Conservation (phyloP, 2,888 invertebrate species). For the Rapana venosa region DNA sequence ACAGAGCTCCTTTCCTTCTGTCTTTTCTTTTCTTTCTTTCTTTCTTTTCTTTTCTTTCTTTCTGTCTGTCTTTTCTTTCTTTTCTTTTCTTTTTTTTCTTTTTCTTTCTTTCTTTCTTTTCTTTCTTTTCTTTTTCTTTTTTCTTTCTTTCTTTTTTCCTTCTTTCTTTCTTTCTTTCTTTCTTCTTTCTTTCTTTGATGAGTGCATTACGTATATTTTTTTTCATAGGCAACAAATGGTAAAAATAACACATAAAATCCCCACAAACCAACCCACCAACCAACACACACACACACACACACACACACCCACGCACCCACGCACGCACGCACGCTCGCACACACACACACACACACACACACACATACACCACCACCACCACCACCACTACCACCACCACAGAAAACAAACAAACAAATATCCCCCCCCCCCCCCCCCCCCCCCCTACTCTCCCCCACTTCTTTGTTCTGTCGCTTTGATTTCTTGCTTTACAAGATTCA, state of each 20-base stretch:
- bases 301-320: background rate
- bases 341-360: slow-evolving; percentile 32
- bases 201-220: background rate
- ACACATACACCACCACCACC: too few relatives aligned
- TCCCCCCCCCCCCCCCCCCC: too few relatives aligned
- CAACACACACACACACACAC: slow-evolving; percentile 2
- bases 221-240: background rate
- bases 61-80: background rate
- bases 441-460: too few relatives aligned
- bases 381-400: too few relatives aligned
- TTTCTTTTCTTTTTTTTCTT: background rate
- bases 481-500: too few relatives aligned
- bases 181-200: background rate
- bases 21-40: background rate
- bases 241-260: background rate
- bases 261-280: background rate
- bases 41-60: background rate
- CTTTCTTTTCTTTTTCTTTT: background rate
- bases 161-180: background rate
- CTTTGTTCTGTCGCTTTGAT: too few relatives aligned
- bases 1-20: background rate
- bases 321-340: background rate
- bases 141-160: background rate
- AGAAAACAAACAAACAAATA: too few relatives aligned
- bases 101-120: background rate